Evolutionary conservation across 2,888 invertebrate genomes (phyloP).

Genomic region (Hybos culiciformis): DNA sequence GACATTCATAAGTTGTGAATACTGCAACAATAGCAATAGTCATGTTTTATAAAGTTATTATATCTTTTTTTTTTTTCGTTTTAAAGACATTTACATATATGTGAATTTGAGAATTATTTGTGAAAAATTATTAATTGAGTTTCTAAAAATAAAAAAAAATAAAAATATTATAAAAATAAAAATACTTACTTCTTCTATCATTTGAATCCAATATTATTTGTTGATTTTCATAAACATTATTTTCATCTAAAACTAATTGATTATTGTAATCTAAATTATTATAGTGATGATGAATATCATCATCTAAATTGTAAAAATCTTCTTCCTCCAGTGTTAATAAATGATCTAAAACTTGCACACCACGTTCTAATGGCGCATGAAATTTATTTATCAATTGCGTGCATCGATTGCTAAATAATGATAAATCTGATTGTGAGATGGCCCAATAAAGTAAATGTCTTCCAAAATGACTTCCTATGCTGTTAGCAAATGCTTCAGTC

Average conservation of each 20-base stretch:
- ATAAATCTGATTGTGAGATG: constrained; percentile 45
- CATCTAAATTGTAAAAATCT: constrained; percentile 30
- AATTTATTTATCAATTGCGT: constrained; percentile 39
- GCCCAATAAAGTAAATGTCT: constrained; percentile 49
- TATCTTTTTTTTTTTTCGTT: too few relatives aligned
- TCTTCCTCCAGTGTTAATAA: constrained; percentile 44
- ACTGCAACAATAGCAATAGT: too few relatives aligned
- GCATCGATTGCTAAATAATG: constrained; percentile 49
- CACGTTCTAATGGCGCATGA: constrained; percentile 35
- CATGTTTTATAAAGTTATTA: too few relatives aligned
- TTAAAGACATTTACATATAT: too few relatives aligned
- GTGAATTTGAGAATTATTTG: too few relatives aligned
- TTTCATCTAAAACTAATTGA: too few relatives aligned
- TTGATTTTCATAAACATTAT: constrained; percentile 18
- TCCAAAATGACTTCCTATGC: constrained; percentile 38
- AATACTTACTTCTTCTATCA: too few relatives aligned
- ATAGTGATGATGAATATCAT: constrained; percentile 27
- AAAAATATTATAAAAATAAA: too few relatives aligned
- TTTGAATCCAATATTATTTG: constrained; percentile 17
- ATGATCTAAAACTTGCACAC: constrained; percentile 48
- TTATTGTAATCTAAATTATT: too few relatives aligned
- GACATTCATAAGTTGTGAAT: too few relatives aligned
- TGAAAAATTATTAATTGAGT: too few relatives aligned
- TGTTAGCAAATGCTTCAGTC: constrained; percentile 35
- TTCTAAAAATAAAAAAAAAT: too few relatives aligned